phyloP scores from a whole-genome alignment of 1,140 invertebrate species.

The Spodoptera litura region DNA sequence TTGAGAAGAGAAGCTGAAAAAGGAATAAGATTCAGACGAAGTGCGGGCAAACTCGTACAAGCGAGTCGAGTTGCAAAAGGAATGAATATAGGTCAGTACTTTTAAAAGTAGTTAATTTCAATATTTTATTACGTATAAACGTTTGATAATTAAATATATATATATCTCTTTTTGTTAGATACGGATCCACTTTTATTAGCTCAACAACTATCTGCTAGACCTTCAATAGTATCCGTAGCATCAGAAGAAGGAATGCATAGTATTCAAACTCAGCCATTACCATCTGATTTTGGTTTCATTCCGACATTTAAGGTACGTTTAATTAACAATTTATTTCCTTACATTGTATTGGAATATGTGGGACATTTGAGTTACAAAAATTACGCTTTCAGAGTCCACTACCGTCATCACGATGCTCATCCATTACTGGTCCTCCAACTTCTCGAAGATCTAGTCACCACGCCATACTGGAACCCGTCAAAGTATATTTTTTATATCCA shows the following conservation, averaged over 20 bases:
- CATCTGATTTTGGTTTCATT: slow-evolving; percentile 79
- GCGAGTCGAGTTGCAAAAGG: slow-evolving; percentile 78
- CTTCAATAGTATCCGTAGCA: slow-evolving; percentile 80
- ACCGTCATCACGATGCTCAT: slow-evolving; percentile 71
- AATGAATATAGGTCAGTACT: slow-evolving; percentile 76
- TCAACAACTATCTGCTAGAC: slow-evolving; percentile 78
- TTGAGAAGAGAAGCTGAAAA: slow-evolving; percentile 80
- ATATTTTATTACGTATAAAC: too few relatives aligned
- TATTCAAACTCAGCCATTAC: slow-evolving; percentile 74
- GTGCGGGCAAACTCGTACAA: slow-evolving; percentile 78
- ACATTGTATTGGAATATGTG: background rate
- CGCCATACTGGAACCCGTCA: slow-evolving; percentile 73
- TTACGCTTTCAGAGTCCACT: slow-evolving; percentile 68
- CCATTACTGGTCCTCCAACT: slow-evolving; percentile 73
- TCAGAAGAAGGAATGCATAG: slow-evolving; percentile 79
- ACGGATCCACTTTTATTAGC: slow-evolving; percentile 78
- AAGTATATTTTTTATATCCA: slow-evolving; percentile 56
- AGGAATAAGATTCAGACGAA: slow-evolving; percentile 79
- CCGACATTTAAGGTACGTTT: slow-evolving; percentile 70
- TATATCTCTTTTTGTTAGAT: slow-evolving; percentile 68
- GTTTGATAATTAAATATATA: too few relatives aligned
- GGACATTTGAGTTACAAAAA: background rate
- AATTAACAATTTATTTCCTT: background rate
- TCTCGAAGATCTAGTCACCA: slow-evolving; percentile 81
- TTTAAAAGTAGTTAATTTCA: background rate